Base-by-base conservation (phyloP, 1,140 invertebrate genomes). In the Phenacoccus solenopsis region DNA sequence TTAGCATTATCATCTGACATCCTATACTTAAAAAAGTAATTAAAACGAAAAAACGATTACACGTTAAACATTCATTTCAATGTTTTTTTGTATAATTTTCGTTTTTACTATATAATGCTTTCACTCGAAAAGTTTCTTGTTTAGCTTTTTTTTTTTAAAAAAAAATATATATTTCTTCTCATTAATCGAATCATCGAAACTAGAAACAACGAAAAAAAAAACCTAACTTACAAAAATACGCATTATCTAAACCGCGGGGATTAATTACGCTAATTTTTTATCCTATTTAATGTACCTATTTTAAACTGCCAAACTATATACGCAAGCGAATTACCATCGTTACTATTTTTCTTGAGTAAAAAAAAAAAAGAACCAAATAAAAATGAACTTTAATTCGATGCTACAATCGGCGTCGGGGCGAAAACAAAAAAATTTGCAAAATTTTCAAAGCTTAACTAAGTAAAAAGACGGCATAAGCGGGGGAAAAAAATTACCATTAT, bases 1-100 rank as follows among this genome's bases (percentile, higher is more conserved):
- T 64, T 64, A 64, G 59, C 59, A 25, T 27, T 20, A 22, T 22
- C 20, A 64, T 64, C 59, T 64, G 59, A 64, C 21, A 64, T 64
- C 59, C 59, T 64, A 38, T n/a, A 64, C 25, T 64, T 38, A 9
- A n/a, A 38, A n/a, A n/a, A n/a, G n/a, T n/a, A n/a, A n/a, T n/a
- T n/a, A n/a, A n/a, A n/a, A n/a, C n/a, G n/a, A n/a, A n/a, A n/a
- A n/a, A n/a, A n/a, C 16, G 38, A 49, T 49, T 49, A 49, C 38
- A 49, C 38, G 38, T 49, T 49, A 49, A 49, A 49, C 38, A 49
- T 49, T 49, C 4, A 49, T 49, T 32, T 49, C 5, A 49, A 49
- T 49, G 38, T 49, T 49, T 49, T 32, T 49, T 49, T 49, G 38
- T 49, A 49, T 49, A 49, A 49, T 49, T 49, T 49, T 49, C 38